Evolutionary conservation across 1,140 invertebrate genomes (phyloP).

Genomic region (Pachyrhynchus sulphureomaculatus): DNA sequence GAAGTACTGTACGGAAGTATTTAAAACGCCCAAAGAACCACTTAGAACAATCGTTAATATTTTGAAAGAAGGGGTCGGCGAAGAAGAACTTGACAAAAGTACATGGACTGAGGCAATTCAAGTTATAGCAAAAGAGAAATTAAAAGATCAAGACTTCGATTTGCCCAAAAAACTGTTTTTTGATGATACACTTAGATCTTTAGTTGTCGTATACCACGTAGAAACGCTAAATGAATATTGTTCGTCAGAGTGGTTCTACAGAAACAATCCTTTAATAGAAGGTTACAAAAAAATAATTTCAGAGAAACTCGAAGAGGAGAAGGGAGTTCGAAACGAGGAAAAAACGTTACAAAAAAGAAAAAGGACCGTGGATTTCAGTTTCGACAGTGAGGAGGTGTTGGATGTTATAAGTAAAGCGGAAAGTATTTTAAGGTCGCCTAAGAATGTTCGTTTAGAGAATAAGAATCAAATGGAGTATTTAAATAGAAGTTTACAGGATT

Average conservation of each 20-base stretch:
- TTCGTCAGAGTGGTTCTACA: slow-evolving; percentile 44
- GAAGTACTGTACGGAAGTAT: slow-evolving; percentile 39
- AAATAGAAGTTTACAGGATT: slow-evolving; percentile 22
- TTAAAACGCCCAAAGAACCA: slow-evolving; percentile 30
- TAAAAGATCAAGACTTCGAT: slow-evolving; percentile 37
- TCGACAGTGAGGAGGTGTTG: slow-evolving; percentile 5
- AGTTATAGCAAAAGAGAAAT: slow-evolving; percentile 37
- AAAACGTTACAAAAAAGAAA: background rate
- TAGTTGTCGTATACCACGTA: slow-evolving; percentile 44
- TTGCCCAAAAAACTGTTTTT: slow-evolving; percentile 29
- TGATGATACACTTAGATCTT: slow-evolving; percentile 38
- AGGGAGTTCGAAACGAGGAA: background rate
- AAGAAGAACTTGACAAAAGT: slow-evolving; percentile 30
- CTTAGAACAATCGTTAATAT: slow-evolving; percentile 37
- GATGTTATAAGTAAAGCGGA: slow-evolving; percentile 21
- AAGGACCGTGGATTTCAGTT: slow-evolving; percentile 2
- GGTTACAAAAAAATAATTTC: slow-evolving; percentile 29
- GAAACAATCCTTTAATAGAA: slow-evolving; percentile 41
- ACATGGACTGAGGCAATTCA: slow-evolving; percentile 45
- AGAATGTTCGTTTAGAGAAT: slow-evolving; percentile 12
- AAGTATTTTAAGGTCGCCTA: slow-evolving; percentile 19
- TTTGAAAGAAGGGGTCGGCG: slow-evolving; percentile 33
- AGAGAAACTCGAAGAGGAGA: slow-evolving; percentile 20
- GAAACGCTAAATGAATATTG: slow-evolving; percentile 32
- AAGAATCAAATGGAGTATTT: slow-evolving; percentile 17